A percentile compares a stretch with the other conserved stretches of the same genome.
These are phyloP conservation scores for Capitella teleta DNA, from an alignment of 1,140 invertebrate genomes.

Conservation along the genomic window DNA sequence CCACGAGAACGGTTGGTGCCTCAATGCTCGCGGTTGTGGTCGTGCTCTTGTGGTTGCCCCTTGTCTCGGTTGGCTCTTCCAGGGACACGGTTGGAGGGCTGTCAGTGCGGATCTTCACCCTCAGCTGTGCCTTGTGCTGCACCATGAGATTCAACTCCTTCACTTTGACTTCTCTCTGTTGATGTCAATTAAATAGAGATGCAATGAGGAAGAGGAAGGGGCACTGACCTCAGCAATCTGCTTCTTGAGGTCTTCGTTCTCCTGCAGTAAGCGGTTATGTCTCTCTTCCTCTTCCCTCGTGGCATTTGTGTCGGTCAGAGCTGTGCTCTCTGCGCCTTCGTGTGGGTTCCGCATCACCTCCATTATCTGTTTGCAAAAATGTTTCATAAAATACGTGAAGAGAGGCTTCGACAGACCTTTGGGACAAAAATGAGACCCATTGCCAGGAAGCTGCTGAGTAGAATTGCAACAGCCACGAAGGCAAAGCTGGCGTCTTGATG, in stretches of 20 bases:
- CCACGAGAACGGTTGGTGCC: neutral
- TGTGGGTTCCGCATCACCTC: slow-evolving; percentile 18
- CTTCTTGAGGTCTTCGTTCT: slow-evolving; percentile 92
- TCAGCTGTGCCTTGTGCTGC: neutral
- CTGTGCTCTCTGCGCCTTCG: slow-evolving; percentile 17
- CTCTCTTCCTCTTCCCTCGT: slow-evolving; percentile 83
- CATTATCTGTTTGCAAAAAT: slow-evolving; percentile 9
- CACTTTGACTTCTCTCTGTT: neutral
- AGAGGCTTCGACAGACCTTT: slow-evolving; percentile 76
- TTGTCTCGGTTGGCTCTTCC: neutral
- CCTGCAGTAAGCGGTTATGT: slow-evolving; percentile 81
- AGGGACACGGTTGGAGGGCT: neutral
- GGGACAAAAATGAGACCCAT: slow-evolving; percentile 95
- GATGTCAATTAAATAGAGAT: neutral
- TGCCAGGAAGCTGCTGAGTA: slow-evolving; percentile 92
- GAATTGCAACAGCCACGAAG: slow-evolving; percentile 87
- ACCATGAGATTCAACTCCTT: neutral
- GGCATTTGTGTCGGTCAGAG: slow-evolving; percentile 59
- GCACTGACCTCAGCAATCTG: slow-evolving; percentile 70
- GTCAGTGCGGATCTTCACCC: neutral
- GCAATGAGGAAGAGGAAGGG: neutral
- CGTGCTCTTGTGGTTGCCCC: neutral
- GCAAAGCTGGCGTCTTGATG: slow-evolving; percentile 95
- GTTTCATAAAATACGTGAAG: too few relatives aligned
- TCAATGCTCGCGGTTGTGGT: neutral